Percentiles rank a stretch among this genome's conserved stretches.
Evolutionary conservation across 2,797 vertebrate species (phyloP).

Genomic region (Macrochelys suwanniensis): DNA sequence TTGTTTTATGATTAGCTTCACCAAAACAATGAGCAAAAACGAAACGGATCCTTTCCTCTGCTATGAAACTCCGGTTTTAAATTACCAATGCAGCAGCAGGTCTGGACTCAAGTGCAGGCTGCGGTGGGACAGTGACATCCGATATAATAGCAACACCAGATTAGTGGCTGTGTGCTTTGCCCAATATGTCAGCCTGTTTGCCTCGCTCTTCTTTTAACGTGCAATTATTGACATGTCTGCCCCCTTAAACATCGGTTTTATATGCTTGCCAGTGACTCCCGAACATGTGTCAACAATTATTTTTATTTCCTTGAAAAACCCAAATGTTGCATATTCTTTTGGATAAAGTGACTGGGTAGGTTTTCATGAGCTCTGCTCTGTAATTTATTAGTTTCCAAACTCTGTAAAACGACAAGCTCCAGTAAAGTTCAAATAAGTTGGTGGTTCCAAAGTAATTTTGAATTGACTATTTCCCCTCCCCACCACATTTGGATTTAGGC

Average conservation of each 20-base stretch:
- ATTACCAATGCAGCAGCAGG: not conserved
- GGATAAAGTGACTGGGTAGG: not conserved
- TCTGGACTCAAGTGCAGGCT: not conserved
- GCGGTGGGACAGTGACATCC: not conserved
- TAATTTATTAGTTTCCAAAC: slow-evolving; percentile 79
- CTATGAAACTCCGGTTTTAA: slow-evolving; percentile 56
- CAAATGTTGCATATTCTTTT: slow-evolving; percentile 65
- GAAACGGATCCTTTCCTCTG: slow-evolving; percentile 44
- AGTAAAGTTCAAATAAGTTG: slow-evolving; percentile 73
- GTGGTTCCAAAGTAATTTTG: slow-evolving; percentile 69
- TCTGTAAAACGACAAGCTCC: slow-evolving; percentile 77
- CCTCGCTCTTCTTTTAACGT: slow-evolving; percentile 49
- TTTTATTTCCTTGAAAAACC: slow-evolving; percentile 77
- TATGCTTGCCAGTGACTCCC: slow-evolving; percentile 54
- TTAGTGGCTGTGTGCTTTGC: not conserved
- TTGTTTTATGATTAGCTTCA: not conserved
- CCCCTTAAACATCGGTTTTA: slow-evolving; percentile 69
- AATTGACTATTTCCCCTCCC: slow-evolving; percentile 23
- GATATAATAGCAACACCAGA: slow-evolving; percentile 3
- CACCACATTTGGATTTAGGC: fast-evolving
- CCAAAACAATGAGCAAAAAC: not conserved
- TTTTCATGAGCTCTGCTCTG: slow-evolving; percentile 73
- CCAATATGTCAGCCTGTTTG: not conserved
- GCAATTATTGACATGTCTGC: slow-evolving; percentile 62
- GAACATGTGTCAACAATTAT: slow-evolving; percentile 77